Evolutionary conservation across 1,140 invertebrate genomes (phyloP).

Genomic region (Samia ricini): DNA sequence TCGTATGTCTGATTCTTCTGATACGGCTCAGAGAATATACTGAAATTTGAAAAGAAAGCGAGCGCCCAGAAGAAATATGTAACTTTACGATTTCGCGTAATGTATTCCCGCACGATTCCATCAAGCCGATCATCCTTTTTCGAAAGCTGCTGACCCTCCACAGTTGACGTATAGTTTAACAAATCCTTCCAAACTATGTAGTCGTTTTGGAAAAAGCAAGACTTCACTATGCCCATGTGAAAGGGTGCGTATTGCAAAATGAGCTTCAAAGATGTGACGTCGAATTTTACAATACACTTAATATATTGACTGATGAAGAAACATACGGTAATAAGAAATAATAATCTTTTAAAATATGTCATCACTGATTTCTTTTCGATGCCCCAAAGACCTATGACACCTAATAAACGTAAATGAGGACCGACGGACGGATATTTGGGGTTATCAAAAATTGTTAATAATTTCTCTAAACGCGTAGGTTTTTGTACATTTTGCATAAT

Average conservation of each 20-base stretch:
- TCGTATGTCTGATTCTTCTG: slow-evolving; percentile 32
- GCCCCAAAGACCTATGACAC: slow-evolving; percentile 40
- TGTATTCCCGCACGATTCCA: slow-evolving; percentile 30
- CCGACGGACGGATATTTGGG: slow-evolving; percentile 37
- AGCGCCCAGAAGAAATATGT: slow-evolving; percentile 44
- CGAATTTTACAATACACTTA: slow-evolving; percentile 33
- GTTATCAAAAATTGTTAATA: slow-evolving; percentile 31
- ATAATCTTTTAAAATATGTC: slow-evolving; percentile 28
- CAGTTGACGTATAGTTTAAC: slow-evolving; percentile 33
- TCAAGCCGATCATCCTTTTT: slow-evolving; percentile 19
- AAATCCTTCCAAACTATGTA: slow-evolving; percentile 36
- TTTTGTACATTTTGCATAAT: neutral
- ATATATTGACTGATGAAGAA: slow-evolving; percentile 49
- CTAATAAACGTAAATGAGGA: slow-evolving; percentile 36
- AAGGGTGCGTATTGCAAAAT: slow-evolving; percentile 48
- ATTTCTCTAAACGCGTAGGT: neutral
- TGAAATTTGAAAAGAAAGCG: slow-evolving; percentile 42
- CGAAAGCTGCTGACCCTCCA: slow-evolving; percentile 31
- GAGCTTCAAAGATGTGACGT: slow-evolving; percentile 27
- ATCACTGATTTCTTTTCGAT: slow-evolving; percentile 17
- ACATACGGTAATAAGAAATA: slow-evolving; percentile 33
- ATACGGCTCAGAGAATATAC: slow-evolving; percentile 43
- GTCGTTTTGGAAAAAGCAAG: slow-evolving; percentile 38
- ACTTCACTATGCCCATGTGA: slow-evolving; percentile 42
- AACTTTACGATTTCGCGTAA: slow-evolving; percentile 32